Evolutionary conservation across 2,888 invertebrate species (phyloP), one percentile per base, ranked within the genome.

Genomic region (Leucania comma): DNA sequence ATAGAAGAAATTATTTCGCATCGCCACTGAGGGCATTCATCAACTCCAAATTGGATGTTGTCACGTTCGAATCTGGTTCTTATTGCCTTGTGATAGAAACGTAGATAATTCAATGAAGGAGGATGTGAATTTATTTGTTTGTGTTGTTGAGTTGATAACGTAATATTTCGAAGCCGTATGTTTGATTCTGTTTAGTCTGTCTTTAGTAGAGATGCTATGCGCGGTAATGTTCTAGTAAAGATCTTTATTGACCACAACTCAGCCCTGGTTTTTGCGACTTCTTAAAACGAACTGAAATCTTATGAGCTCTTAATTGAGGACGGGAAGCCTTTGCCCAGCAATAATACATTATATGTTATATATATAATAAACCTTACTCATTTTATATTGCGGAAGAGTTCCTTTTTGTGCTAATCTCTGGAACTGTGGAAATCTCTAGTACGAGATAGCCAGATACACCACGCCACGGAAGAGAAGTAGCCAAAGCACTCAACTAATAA

Each of bases 1-100:
- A 93, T 93, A 84, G 90, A 89, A 91, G 91, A 91, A 93, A 93
- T 93, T 89, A 92, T 92, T 93, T 90, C 90, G 82, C 89, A 86
- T 90, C 85, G 87, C 78, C 76, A 78, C 84, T 81, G 78, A 78
- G 80, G 80, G 88, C 83, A 90, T 92, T 92, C 90, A 91, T 91
- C 89, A 90, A 89, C 90, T 85, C 79, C 68, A 81, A 84, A 88
- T 74, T 78, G 74, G 58, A 69, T 80, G 53, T 69, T 56, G 58
- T 80, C 63, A 77, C 80, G 63, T 77, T 67, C 60, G 65, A 85
- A 72, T 81, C 57, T 79, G 42, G 64, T 24, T 80, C 67, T 73
- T 85, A 86, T 84, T 74, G 66, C 78, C 17, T 82, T 62, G 85
- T 54, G 42, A 76, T 86, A 85, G 26, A 57, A 63, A 61, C 50